Percentiles rank a stretch among this genome's conserved stretches.
These are phyloP conservation scores for Tapirus indicus DNA, from an alignment of 2,797 vertebrate genomes.

Conservation along the genomic window DNA sequence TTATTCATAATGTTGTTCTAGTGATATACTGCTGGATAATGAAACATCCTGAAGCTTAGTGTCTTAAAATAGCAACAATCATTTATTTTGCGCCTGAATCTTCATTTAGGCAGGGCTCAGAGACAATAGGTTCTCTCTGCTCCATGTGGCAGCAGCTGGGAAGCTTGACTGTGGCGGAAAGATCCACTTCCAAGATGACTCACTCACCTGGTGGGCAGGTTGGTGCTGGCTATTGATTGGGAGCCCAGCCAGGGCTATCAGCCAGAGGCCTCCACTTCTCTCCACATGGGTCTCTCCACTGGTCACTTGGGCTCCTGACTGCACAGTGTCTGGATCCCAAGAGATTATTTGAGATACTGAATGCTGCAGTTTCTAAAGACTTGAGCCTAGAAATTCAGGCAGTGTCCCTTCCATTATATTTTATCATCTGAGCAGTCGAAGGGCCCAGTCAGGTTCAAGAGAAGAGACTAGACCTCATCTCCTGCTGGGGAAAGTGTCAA, in stretches of 20 bases:
- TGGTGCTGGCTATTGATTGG: not conserved
- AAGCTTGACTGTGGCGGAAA: not conserved
- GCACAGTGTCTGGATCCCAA: not conserved
- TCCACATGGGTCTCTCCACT: not conserved
- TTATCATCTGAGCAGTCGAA: not conserved
- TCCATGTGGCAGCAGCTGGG: not conserved
- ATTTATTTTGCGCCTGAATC: not conserved
- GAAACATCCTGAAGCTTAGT: not conserved
- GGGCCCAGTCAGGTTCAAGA: not conserved
- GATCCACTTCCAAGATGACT: not conserved
- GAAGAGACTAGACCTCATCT: not conserved
- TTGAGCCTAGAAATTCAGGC: not conserved
- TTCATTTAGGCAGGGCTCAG: not conserved
- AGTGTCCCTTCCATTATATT: not conserved
- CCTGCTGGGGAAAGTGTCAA: not conserved
- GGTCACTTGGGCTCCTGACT: not conserved
- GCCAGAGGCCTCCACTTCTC: not conserved
- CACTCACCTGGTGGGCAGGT: not conserved
- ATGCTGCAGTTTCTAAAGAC: not conserved
- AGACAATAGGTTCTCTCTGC: not conserved
- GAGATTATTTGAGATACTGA: not conserved
- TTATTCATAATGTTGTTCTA: not conserved
- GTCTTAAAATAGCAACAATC: not conserved
- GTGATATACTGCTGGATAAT: not conserved
- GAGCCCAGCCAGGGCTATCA: not conserved